Evolutionary conservation across 2,113 vertebrate genomes (phyloP).

Genomic region (Rhea pennata): DNA sequence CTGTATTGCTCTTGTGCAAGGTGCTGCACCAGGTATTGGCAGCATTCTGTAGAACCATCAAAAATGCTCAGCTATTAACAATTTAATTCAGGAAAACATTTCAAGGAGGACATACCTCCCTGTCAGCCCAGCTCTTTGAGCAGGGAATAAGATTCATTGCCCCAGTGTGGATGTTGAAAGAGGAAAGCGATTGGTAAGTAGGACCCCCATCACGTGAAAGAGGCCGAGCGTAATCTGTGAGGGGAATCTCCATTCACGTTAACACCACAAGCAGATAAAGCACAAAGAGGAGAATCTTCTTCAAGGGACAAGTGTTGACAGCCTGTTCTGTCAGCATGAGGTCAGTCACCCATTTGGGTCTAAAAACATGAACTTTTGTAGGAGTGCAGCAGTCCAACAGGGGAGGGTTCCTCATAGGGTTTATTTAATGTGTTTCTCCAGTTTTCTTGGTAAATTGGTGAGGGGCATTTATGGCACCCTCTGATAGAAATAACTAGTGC

Average conservation of each 20-base stretch:
- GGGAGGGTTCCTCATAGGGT: neutral
- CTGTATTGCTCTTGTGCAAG: neutral
- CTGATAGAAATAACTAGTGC: neutral
- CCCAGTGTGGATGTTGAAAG: conserved; percentile 75
- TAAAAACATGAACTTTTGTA: conserved; percentile 38
- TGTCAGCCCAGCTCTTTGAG: conserved; percentile 27
- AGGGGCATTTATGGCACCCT: neutral
- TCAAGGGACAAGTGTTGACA: conserved; percentile 66
- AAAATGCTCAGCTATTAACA: neutral
- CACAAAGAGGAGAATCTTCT: conserved; percentile 50
- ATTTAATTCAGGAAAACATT: neutral
- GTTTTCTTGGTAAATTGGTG: neutral
- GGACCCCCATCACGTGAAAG: neutral
- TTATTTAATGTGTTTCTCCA: neutral
- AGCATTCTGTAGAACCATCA: neutral
- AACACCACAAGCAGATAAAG: conserved; percentile 58
- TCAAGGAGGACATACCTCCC: neutral
- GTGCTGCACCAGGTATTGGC: fast-evolving
- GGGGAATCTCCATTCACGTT: conserved; percentile 68
- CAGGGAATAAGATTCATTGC: conserved; percentile 61
- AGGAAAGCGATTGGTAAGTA: conserved; percentile 66
- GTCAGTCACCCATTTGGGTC: conserved; percentile 64
- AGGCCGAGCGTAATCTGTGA: conserved; percentile 68
- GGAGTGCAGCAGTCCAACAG: neutral
- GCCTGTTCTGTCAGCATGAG: conserved; percentile 72